These are phyloP conservation scores for Salpingus planirostris DNA, from an alignment of 2,888 invertebrate genomes.

Conservation along the genomic window DNA sequence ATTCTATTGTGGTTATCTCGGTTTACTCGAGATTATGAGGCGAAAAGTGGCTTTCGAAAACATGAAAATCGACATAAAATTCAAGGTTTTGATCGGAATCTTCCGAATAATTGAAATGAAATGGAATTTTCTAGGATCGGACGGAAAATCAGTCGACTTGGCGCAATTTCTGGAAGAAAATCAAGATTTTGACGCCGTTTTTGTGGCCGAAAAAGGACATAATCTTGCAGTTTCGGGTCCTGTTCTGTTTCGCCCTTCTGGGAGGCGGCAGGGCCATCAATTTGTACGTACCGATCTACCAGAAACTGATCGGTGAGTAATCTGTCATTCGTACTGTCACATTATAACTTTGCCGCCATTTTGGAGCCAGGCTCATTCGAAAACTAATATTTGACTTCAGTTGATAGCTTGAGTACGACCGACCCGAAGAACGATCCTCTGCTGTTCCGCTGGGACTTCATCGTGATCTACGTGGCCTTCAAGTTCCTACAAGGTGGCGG, in stretches of 20 bases:
- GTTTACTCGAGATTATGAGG: no score
- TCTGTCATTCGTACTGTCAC: not conserved
- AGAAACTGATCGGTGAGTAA: constrained; percentile 76
- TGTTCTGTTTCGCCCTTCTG: constrained; percentile 71
- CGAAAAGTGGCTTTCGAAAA: constrained; percentile 17
- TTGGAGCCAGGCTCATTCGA: not conserved
- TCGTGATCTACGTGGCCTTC: constrained; percentile 75
- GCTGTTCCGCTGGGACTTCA: constrained; percentile 80
- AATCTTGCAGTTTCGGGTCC: constrained; percentile 69
- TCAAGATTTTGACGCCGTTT: constrained; percentile 76
- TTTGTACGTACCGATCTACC: constrained; percentile 87
- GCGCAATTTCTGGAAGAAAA: constrained; percentile 68
- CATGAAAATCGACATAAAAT: constrained; percentile 28
- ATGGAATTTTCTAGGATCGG: no score
- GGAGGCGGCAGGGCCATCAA: constrained; percentile 77
- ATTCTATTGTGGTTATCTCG: no score
- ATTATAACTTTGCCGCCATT: not conserved
- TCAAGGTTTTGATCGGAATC: constrained; percentile 20
- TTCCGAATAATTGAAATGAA: no score
- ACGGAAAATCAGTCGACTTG: constrained; percentile 66
- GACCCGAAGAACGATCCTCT: constrained; percentile 5
- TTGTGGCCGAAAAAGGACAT: constrained; percentile 85
- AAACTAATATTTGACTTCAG: constrained; percentile 43
- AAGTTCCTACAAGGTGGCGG: constrained; percentile 96
- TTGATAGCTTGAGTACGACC: constrained; percentile 64